A percentile compares a stretch with the other conserved stretches of the same genome.
Conservation (phyloP, 2,797 vertebrate species). For the Rhinella marina region DNA sequence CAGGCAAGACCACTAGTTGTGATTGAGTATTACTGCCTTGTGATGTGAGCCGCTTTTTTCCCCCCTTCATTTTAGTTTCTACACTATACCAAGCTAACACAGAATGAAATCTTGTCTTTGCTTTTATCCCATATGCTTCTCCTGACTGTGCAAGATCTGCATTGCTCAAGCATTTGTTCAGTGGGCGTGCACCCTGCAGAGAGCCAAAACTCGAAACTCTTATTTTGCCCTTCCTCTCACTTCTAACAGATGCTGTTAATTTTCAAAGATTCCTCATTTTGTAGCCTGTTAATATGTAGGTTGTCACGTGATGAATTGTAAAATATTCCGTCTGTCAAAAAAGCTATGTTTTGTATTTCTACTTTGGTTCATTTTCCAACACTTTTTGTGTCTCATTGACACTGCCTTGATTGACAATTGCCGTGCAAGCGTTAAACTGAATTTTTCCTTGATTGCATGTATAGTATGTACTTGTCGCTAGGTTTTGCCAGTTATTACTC, state of each 20-base stretch:
- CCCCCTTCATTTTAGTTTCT: not conserved
- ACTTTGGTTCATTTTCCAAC: not conserved
- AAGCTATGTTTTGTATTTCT: not conserved
- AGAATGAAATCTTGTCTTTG: conserved; percentile 37
- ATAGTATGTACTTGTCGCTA: conserved; percentile 26
- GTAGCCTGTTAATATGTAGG: conserved; percentile 37
- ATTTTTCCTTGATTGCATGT: conserved; percentile 28
- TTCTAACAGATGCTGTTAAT: conserved; percentile 54
- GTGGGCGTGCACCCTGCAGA: conserved; percentile 60
- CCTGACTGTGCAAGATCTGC: conserved; percentile 47
- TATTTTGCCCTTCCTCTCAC: conserved; percentile 40
- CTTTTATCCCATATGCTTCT: conserved; percentile 56
- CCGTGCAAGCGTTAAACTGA: not conserved
- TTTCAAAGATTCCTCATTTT: conserved; percentile 49
- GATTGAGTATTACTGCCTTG: not conserved
- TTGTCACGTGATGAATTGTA: conserved; percentile 15
- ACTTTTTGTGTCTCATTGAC: not conserved
- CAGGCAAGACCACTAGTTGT: not conserved
- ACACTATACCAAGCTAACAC: conserved; percentile 23
- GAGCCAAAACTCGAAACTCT: conserved; percentile 57
- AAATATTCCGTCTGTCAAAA: conserved; percentile 8
- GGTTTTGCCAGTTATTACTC: not conserved
- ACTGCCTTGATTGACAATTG: not conserved
- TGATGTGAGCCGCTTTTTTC: not conserved
- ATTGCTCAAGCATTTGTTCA: conserved; percentile 61